A percentile compares a stretch with the other conserved stretches of the same genome.
Conservation (phyloP, 1,140 invertebrate species). For the Physella acuta region DNA sequence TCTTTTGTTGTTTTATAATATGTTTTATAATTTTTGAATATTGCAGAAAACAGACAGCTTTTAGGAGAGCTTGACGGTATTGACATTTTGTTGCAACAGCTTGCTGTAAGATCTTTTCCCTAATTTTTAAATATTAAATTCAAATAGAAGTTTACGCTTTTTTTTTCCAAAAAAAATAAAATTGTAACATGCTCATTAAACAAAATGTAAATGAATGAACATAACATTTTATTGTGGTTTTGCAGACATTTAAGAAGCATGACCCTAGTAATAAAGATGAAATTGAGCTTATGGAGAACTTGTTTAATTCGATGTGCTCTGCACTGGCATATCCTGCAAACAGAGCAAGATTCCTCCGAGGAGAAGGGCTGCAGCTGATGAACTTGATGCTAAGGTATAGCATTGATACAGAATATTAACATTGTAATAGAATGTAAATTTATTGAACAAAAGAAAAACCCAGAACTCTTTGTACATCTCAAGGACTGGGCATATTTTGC, state of each 20-base stretch:
- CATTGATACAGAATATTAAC: too few species aligned
- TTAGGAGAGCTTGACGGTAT: conserved; percentile 93
- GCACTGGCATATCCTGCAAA: conserved; percentile 85
- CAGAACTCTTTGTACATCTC: too few species aligned
- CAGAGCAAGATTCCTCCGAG: conserved; percentile 86
- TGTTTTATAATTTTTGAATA: too few species aligned
- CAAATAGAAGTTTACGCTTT: background rate
- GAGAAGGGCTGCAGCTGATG: conserved; percentile 95
- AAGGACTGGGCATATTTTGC: too few species aligned
- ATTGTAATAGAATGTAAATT: too few species aligned
- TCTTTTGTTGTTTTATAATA: too few species aligned
- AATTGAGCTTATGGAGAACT: conserved; percentile 97
- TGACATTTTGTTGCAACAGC: conserved; percentile 91
- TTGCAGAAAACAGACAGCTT: conserved; percentile 67
- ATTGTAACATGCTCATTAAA: too few species aligned
- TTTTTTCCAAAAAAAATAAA: background rate
- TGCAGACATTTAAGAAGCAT: conserved; percentile 86
- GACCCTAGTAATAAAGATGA: conserved; percentile 90
- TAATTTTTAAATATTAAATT: background rate
- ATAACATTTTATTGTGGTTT: background rate
- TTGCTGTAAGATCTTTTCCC: conserved; percentile 77
- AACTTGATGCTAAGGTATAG: conserved; percentile 89
- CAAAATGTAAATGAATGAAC: too few species aligned
- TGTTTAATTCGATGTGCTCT: conserved; percentile 94
- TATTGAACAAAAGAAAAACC: too few species aligned